A percentile compares a stretch with the other conserved stretches of the same genome.
Conservation (phyloP, 2,113 vertebrate species). For the Vimba vimba region DNA sequence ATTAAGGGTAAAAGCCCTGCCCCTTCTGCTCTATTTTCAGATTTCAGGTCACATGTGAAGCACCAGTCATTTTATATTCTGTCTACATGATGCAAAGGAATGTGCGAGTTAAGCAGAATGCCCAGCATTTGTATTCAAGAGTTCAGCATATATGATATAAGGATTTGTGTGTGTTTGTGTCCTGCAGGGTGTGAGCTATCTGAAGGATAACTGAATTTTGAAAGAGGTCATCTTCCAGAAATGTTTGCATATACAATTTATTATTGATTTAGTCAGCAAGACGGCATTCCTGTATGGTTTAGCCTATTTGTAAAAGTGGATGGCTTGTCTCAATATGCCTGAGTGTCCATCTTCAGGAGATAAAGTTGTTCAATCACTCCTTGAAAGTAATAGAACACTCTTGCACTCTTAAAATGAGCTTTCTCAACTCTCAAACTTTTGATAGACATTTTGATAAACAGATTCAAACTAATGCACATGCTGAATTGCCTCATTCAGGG, state of each 20-base stretch:
- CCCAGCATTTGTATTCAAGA: not conserved
- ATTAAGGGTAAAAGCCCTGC: conserved; percentile 6
- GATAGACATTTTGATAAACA: not conserved
- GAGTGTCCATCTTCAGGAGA: not conserved
- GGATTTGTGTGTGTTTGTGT: conserved; percentile 12
- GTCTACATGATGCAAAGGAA: conserved; percentile 31
- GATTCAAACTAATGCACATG: not conserved
- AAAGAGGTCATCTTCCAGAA: conserved; percentile 39
- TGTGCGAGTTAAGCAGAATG: conserved; percentile 9
- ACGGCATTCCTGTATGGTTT: conserved; percentile 25
- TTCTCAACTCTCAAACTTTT: not conserved
- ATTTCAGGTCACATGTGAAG: conserved; percentile 16
- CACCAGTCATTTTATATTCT: conserved; percentile 38
- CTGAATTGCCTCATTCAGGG: not conserved
- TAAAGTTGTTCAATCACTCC: not conserved
- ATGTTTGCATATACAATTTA: conserved; percentile 44
- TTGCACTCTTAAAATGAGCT: conserved; percentile 9
- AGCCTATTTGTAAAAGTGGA: conserved; percentile 3
- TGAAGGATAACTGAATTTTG: conserved; percentile 39
- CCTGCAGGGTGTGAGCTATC: not conserved
- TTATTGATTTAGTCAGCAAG: conserved; percentile 37
- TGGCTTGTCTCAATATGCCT: not conserved
- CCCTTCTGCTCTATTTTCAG: conserved; percentile 18
- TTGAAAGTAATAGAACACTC: conserved; percentile 6
- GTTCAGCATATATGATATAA: conserved; percentile 7